phyloP scores from a whole-genome alignment of 2,113 vertebrate species.

The Crotalus tigris region DNA sequence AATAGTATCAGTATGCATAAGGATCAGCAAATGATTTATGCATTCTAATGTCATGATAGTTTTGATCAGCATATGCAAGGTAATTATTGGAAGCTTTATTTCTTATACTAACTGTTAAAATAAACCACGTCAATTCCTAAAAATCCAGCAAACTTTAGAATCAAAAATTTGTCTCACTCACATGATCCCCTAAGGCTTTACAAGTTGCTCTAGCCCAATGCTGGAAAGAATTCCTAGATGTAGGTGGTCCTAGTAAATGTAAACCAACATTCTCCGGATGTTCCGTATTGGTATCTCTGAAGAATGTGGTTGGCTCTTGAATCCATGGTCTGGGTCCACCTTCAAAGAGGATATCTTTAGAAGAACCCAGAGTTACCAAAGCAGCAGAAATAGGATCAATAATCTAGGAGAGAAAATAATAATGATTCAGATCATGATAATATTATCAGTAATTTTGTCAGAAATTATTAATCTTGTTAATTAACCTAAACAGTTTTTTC shows the following conservation, averaged over 20 bases:
- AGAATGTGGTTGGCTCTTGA: slow-evolving; percentile 92
- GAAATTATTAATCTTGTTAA: neutral
- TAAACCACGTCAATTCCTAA: neutral
- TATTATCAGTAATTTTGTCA: neutral
- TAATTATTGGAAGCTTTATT: neutral
- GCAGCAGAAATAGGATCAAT: slow-evolving; percentile 83
- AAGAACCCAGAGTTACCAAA: slow-evolving; percentile 91
- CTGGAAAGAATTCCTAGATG: slow-evolving; percentile 76
- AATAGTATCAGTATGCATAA: neutral
- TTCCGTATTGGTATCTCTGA: slow-evolving; percentile 78
- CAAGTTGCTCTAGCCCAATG: slow-evolving; percentile 85
- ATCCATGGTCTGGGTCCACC: slow-evolving; percentile 92
- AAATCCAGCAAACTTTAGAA: neutral
- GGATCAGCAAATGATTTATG: neutral
- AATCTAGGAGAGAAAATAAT: slow-evolving; percentile 64
- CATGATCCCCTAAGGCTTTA: slow-evolving; percentile 87
- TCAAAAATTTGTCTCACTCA: slow-evolving; percentile 47
- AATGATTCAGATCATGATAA: neutral
- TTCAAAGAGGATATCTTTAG: slow-evolving; percentile 91
- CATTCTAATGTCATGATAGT: neutral
- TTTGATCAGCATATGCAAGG: slow-evolving; percentile 11
- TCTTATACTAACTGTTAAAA: neutral
- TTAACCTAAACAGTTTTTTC: neutral
- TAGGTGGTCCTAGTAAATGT: slow-evolving; percentile 65
- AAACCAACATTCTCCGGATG: slow-evolving; percentile 69